A percentile compares a stretch with the other conserved stretches of the same genome.
These are phyloP conservation scores for Dione juno DNA, from an alignment of 2,888 invertebrate genomes.

Conservation along the genomic window DNA sequence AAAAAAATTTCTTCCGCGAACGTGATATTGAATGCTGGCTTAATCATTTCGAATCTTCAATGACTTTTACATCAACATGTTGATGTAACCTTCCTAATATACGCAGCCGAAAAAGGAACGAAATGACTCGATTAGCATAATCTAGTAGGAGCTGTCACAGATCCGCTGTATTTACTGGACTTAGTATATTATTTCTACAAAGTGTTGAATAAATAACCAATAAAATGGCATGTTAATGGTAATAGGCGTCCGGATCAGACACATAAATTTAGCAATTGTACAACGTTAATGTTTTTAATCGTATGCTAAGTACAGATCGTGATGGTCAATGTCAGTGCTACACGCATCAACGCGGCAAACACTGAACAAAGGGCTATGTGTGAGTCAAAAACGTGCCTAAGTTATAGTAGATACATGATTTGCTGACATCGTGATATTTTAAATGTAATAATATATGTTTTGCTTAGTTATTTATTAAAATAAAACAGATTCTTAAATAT, in stretches of 20 bases:
- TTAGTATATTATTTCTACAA: slow-evolving; percentile 49
- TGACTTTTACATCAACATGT: slow-evolving; percentile 57
- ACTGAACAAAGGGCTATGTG: slow-evolving; percentile 57
- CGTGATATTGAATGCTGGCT: slow-evolving; percentile 57
- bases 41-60: slow-evolving; percentile 52
- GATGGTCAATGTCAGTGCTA: slow-evolving; percentile 70
- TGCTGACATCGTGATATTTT: slow-evolving; percentile 22
- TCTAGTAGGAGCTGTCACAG: slow-evolving; percentile 59
- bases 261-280: slow-evolving; percentile 45
- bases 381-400: slow-evolving; percentile 57
- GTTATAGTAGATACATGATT: slow-evolving; percentile 43
- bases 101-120: slow-evolving; percentile 67
- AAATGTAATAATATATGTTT: neutral
- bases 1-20: slow-evolving; percentile 62
- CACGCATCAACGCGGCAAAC: slow-evolving; percentile 49
- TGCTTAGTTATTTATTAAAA: neutral
- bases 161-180: slow-evolving; percentile 64
- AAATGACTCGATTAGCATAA: slow-evolving; percentile 72
- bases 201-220: slow-evolving; percentile 65
- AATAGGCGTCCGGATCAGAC: slow-evolving; percentile 49
- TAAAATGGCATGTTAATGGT: slow-evolving; percentile 62
- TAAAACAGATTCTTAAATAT: neutral
- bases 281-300: slow-evolving; percentile 52
- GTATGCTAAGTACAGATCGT: slow-evolving; percentile 49
- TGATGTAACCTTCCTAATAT: slow-evolving; percentile 51